Percentiles rank a stretch among this genome's conserved stretches.
Conservation (phyloP, 1,140 invertebrate species). For the Latrodectus geometricus region DNA sequence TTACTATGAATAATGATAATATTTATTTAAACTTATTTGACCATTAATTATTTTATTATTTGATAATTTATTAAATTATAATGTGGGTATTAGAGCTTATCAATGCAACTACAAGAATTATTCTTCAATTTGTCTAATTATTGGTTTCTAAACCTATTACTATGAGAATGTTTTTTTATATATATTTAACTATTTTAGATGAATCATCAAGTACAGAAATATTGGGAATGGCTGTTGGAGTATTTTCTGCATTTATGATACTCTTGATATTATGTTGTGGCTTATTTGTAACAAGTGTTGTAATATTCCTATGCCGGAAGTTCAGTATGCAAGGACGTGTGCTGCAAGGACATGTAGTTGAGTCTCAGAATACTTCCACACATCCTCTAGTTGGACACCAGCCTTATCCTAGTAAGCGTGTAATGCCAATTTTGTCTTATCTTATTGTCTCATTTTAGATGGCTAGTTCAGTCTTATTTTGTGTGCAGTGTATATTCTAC, state of each 20-base stretch:
- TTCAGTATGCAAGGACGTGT: slow-evolving; percentile 65
- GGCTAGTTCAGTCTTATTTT: slow-evolving; percentile 18
- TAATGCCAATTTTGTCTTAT: slow-evolving; percentile 57
- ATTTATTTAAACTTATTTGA: too few species aligned
- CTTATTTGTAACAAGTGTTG: slow-evolving; percentile 76
- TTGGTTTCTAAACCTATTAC: too few species aligned
- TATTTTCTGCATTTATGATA: slow-evolving; percentile 79
- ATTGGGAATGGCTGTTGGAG: slow-evolving; percentile 79
- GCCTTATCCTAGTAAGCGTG: slow-evolving; percentile 63
- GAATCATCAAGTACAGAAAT: slow-evolving; percentile 79
- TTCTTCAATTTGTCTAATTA: too few species aligned
- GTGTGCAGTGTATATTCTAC: neutral
- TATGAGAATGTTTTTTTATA: too few species aligned
- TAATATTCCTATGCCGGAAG: slow-evolving; percentile 81
- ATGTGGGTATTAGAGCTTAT: too few species aligned
- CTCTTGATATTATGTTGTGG: slow-evolving; percentile 74
- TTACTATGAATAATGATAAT: too few species aligned
- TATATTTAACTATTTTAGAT: slow-evolving; percentile 68
- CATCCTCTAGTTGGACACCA: slow-evolving; percentile 32
- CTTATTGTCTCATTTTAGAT: slow-evolving; percentile 28
- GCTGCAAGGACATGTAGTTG: slow-evolving; percentile 23
- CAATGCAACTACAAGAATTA: too few species aligned
- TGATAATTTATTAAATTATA: too few species aligned
- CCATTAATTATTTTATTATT: too few species aligned
- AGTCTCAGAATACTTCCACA: slow-evolving; percentile 32